These are phyloP conservation scores for Limenitis camilla DNA, from an alignment of 2,888 invertebrate species.

Conservation along the genomic window DNA sequence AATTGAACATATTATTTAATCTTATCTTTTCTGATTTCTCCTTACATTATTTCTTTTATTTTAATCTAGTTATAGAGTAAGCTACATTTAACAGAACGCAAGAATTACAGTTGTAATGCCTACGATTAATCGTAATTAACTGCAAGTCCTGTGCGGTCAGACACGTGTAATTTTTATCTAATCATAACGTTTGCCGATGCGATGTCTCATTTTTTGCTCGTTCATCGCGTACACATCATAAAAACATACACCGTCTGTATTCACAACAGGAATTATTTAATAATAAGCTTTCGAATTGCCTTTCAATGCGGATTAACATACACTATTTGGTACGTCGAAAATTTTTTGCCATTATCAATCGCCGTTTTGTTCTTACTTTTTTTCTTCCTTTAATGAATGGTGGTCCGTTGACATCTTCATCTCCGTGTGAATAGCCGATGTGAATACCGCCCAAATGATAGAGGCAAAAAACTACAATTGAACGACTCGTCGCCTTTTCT, in stretches of 20 bases:
- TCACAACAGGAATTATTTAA: conserved; percentile 48
- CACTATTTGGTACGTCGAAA: conserved; percentile 46
- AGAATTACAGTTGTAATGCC: not conserved
- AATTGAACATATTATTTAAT: too few relatives aligned
- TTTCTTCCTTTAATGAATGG: conserved; percentile 31
- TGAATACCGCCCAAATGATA: conserved; percentile 31
- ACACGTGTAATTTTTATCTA: conserved; percentile 36
- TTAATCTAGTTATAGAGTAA: not conserved
- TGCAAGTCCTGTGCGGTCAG: conserved; percentile 17
- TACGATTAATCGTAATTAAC: conserved; percentile 1
- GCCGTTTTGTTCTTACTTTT: conserved; percentile 38
- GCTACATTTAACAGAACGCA: not conserved
- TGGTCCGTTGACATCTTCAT: conserved; percentile 33
- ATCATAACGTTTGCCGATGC: conserved; percentile 34
- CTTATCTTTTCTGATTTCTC: not conserved
- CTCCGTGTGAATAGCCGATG: conserved; percentile 22
- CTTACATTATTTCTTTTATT: not conserved
- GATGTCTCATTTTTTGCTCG: conserved; percentile 38
- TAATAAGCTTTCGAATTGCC: conserved; percentile 57
- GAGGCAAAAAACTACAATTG: conserved; percentile 26
- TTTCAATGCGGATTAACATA: conserved; percentile 49
- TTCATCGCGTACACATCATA: conserved; percentile 14
- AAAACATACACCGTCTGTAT: conserved; percentile 35
- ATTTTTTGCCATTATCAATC: conserved; percentile 45
- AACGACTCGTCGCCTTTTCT: conserved; percentile 1